These are phyloP conservation scores for Hassar affinis DNA, from an alignment of 2,113 vertebrate genomes.

Conservation along the genomic window DNA sequence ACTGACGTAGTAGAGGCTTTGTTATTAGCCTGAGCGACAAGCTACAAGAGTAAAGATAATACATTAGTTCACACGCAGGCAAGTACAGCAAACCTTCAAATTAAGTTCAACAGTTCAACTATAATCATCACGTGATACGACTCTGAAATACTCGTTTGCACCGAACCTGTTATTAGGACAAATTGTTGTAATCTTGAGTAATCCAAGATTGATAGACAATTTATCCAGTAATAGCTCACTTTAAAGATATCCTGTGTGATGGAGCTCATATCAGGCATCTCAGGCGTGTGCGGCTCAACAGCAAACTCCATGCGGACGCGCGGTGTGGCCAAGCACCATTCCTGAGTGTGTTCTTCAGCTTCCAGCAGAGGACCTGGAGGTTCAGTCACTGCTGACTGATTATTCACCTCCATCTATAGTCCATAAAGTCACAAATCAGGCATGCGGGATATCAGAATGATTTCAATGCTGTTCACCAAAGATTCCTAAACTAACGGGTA, in stretches of 20 bases:
- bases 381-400: constrained; percentile 13
- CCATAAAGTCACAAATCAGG: constrained; percentile 19
- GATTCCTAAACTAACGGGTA: background rate
- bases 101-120: background rate
- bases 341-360: constrained; percentile 59
- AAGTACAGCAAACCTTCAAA: background rate
- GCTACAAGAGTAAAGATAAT: constrained; percentile 2
- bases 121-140: background rate
- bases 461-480: background rate
- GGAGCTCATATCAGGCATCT: constrained; percentile 75
- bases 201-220: background rate
- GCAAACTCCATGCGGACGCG: constrained; percentile 52
- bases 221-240: constrained; percentile 52
- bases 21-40: constrained; percentile 64
- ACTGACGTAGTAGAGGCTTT: constrained; percentile 20
- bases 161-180: background rate
- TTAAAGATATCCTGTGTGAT: constrained; percentile 75
- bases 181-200: background rate
- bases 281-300: constrained; percentile 64
- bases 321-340: constrained; percentile 65
- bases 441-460: background rate
- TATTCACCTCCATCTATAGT: background rate
- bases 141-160: background rate
- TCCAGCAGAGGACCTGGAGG: constrained; percentile 29
- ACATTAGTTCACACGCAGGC: background rate